These are phyloP conservation scores for Chiridota heheva DNA, from an alignment of 35 echinoderm and acorn worm species.

Conservation along the genomic window DNA sequence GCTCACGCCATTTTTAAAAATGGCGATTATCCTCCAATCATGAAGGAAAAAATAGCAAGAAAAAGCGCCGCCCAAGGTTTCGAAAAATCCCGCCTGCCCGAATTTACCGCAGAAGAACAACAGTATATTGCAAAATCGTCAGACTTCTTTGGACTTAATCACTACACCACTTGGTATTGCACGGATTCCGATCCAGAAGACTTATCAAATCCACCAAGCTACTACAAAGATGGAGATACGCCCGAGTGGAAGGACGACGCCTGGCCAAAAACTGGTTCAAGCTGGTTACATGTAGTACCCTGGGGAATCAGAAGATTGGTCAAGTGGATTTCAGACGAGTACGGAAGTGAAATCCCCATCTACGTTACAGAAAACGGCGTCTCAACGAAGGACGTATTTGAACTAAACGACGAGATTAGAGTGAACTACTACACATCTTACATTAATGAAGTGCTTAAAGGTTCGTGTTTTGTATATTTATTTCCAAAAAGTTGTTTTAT, in stretches of 20 bases:
- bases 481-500: too few relatives aligned
- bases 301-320: slow-evolving; percentile 52
- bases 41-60: slow-evolving; percentile 32
- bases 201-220: slow-evolving; percentile 32
- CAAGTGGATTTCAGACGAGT: slow-evolving; percentile 67
- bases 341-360: slow-evolving; percentile 45
- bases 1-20: slow-evolving; percentile 42
- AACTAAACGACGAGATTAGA: slow-evolving; percentile 65
- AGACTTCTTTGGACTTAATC: slow-evolving; percentile 87
- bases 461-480: too few relatives aligned
- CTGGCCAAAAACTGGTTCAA: slow-evolving; percentile 44
- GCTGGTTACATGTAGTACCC: slow-evolving; percentile 46
- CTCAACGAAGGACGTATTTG: slow-evolving; percentile 50
- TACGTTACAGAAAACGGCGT: slow-evolving; percentile 89
- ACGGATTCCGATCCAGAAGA: slow-evolving; percentile 2
- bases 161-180: slow-evolving; percentile 76
- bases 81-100: slow-evolving; percentile 26
- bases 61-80: slow-evolving; percentile 33
- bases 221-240: slow-evolving; percentile 50
- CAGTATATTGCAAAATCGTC: background rate
- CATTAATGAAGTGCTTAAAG: slow-evolving; percentile 84
- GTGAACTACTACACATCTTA: slow-evolving; percentile 62
- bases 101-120: slow-evolving; percentile 37
- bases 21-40: slow-evolving; percentile 48
- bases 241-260: slow-evolving; percentile 4